Conservation (phyloP, 2,888 invertebrate species). For the Latrodectus hesperus region DNA sequence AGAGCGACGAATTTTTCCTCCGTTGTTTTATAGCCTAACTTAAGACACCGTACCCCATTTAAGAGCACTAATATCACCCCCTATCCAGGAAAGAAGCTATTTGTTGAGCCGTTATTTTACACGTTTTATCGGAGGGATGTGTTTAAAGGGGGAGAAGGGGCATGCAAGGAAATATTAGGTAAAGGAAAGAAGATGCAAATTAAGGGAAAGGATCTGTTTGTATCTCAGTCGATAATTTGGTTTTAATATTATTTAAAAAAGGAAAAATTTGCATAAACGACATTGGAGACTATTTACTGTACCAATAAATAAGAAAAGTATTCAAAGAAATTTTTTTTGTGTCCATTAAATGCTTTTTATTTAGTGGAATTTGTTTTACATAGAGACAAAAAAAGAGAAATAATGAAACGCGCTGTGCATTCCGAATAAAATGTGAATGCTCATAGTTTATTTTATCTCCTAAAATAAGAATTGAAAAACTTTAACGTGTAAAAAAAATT, state of each 20-base stretch:
- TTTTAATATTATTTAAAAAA: neutral
- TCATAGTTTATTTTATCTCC: too few relatives aligned
- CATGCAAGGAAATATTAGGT: neutral
- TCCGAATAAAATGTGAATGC: too few relatives aligned
- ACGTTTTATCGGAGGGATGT: neutral
- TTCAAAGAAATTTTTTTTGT: too few relatives aligned
- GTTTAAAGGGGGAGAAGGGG: neutral
- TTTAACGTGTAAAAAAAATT: too few relatives aligned
- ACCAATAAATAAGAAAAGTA: too few relatives aligned
- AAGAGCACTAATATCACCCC: conserved; percentile 32
- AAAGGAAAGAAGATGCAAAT: neutral
- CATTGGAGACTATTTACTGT: too few relatives aligned
- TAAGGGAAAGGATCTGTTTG: conserved; percentile 1
- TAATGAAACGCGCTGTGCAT: too few relatives aligned
- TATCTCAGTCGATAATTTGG: neutral
- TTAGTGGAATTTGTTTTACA: too few relatives aligned
- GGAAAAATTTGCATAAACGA: neutral
- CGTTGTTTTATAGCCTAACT: conserved; percentile 22
- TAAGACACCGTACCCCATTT: conserved; percentile 29
- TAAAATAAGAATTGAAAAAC: too few relatives aligned
- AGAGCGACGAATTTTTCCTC: neutral
- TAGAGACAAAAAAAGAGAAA: too few relatives aligned
- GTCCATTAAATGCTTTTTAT: too few relatives aligned
- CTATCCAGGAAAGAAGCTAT: neutral
- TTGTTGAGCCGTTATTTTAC: conserved; percentile 5